These are phyloP conservation scores for Dione vanillae DNA, from an alignment of 2,888 invertebrate species.

Conservation along the genomic window DNA sequence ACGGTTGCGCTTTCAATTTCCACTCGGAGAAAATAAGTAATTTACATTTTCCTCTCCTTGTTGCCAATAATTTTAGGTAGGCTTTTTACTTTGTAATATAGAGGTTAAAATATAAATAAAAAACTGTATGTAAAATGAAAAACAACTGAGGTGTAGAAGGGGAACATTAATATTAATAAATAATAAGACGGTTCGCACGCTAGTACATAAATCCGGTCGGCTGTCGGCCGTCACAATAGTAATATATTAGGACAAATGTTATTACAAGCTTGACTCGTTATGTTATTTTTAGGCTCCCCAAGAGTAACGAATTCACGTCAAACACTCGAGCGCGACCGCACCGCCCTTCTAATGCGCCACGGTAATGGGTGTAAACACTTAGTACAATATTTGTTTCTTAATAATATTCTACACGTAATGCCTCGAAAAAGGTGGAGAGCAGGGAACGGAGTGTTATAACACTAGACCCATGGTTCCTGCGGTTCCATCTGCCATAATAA, in stretches of 20 bases:
- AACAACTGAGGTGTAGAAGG: constrained; percentile 62
- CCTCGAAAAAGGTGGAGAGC: no score
- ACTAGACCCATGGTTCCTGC: no score
- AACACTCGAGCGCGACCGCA: constrained; percentile 27
- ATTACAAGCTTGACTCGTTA: constrained; percentile 79
- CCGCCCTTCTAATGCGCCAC: not conserved
- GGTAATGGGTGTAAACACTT: not conserved
- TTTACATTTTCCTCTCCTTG: no score
- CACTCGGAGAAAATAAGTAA: no score
- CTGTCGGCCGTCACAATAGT: constrained; percentile 78
- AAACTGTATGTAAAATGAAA: constrained; percentile 43
- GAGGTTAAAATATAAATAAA: not conserved
- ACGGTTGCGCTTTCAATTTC: no score
- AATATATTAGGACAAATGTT: constrained; percentile 83
- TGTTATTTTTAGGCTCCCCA: constrained; percentile 78
- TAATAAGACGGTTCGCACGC: constrained; percentile 77
- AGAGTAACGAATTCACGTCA: constrained; percentile 44
- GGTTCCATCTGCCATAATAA: no score
- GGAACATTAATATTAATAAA: constrained; percentile 78
- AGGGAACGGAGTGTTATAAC: no score
- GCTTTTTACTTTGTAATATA: no score
- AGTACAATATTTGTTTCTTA: not conserved
- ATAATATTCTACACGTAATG: no score
- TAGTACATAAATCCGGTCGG: constrained; percentile 74
- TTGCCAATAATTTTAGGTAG: no score